Evolutionary conservation across 2,797 vertebrate genomes (phyloP), one percentile per base, ranked within the genome.

Genomic region (Siniperca undulata): DNA sequence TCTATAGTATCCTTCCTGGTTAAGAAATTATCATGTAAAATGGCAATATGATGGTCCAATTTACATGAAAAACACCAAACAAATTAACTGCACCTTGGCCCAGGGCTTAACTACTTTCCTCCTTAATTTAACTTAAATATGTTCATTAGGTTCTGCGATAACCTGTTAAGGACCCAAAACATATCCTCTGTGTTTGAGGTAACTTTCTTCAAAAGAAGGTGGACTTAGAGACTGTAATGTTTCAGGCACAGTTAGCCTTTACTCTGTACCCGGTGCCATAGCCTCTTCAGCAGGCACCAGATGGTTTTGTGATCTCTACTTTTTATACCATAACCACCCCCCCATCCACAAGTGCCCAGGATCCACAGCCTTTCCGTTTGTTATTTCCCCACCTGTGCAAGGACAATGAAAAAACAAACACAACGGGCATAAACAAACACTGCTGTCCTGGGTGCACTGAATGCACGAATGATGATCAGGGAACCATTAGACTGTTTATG

Each of bases 401-500:
- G 74, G 65, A 79, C 69, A 82, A 55, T 76, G 60, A 74, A 74
- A 81, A 72, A 77, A 75, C 48, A 80, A 82, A 77, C 71, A 79
- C 62, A 65, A 60, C 70, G 65, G 70, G 70, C 70, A 73, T 59
- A 81, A 82, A 87, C 86, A 91, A 88, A 86, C 62, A 68, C n/a
- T 69, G 77, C 72, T 73, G 73, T 85, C 82, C 52, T 81, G 84
- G 82, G 75, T 24, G 7, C 64, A 48, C 64, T 82, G 60, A 78
- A 85, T 67, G 81, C 67, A 82, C 84, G 83, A 86, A 86, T 69
- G 83, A 86, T 81, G 88, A 89, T 90, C 77, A 88, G 88, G 88
- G 91, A 90, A 86, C 86, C 83, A 89, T 94, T 93, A 90, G 71
- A 70, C 53, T 91, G 86, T 90, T 92, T 92, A 81, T 86, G 88